phyloP scores from a whole-genome alignment of 2,888 invertebrate species.

The Phalangium opilio region DNA sequence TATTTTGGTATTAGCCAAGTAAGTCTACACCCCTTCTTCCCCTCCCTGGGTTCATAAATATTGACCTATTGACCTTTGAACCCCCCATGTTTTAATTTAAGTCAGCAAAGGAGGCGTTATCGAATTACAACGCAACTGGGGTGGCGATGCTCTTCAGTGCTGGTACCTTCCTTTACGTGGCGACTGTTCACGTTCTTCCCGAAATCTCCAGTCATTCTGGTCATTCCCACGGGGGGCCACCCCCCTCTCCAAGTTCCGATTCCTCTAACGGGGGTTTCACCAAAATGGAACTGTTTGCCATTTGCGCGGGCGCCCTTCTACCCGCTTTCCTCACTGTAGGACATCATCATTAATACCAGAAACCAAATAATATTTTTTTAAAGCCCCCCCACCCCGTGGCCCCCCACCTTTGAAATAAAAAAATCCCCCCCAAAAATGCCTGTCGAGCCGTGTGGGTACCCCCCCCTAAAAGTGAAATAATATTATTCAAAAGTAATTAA shows the following conservation, averaged over 20 bases:
- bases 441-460: too few species aligned
- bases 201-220: slow-evolving; percentile 44
- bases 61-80: too few species aligned
- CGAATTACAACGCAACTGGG: slow-evolving; percentile 81
- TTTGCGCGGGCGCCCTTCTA: slow-evolving; percentile 71
- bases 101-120: slow-evolving; percentile 77
- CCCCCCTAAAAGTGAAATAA: too few species aligned
- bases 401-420: too few species aligned
- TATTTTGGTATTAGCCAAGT: slow-evolving; percentile 77
- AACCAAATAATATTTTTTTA: too few species aligned
- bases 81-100: slow-evolving; percentile 31
- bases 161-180: slow-evolving; percentile 95
- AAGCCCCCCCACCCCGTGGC: too few species aligned
- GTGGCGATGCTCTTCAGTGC: slow-evolving; percentile 97
- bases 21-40: slow-evolving; percentile 11
- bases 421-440: too few species aligned
- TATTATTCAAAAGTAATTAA: too few species aligned
- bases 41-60: too few species aligned
- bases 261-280: slow-evolving; percentile 41
- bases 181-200: slow-evolving; percentile 94
- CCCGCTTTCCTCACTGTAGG: slow-evolving; percentile 81
- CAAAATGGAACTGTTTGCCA: slow-evolving; percentile 58
- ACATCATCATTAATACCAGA: slow-evolving; percentile 78
- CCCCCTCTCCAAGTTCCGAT: slow-evolving; percentile 6
- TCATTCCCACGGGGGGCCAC: slow-evolving; percentile 6